phyloP scores from a whole-genome alignment of 2,797 vertebrate species.

The Pipistrellus pygmaeus region DNA sequence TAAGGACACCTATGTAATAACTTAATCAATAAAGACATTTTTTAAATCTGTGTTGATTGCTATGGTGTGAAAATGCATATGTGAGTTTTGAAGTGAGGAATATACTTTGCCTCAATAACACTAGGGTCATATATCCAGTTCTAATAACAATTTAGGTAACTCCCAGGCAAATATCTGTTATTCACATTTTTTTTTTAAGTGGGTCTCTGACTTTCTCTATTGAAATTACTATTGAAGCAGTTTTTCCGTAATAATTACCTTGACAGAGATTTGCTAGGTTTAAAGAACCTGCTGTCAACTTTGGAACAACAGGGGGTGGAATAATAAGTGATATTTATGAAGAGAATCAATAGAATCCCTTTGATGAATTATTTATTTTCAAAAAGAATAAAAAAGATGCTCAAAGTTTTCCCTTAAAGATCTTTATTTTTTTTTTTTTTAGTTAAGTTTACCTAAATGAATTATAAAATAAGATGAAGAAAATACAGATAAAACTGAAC shows the following conservation, averaged over 20 bases:
- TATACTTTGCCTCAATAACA: neutral
- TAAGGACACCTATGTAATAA: too few relatives aligned
- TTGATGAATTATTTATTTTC: slow-evolving; percentile 37
- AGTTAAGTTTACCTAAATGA: slow-evolving; percentile 13
- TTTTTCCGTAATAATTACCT: slow-evolving; percentile 51
- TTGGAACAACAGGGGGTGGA: neutral
- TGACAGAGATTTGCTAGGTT: slow-evolving; percentile 10
- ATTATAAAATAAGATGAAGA: neutral
- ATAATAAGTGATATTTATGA: slow-evolving; percentile 45
- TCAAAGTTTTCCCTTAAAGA: neutral
- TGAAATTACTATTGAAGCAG: slow-evolving; percentile 56
- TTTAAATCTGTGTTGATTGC: neutral
- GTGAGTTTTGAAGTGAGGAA: neutral
- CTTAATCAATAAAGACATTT: too few relatives aligned
- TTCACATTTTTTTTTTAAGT: slow-evolving; percentile 41
- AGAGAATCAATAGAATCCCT: neutral
- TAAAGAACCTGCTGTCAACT: slow-evolving; percentile 55
- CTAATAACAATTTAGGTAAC: slow-evolving; percentile 29
- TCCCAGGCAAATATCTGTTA: neutral
- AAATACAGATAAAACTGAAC: neutral
- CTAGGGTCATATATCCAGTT: neutral
- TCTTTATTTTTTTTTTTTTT: slow-evolving; percentile 50
- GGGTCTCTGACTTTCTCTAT: neutral
- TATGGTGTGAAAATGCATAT: neutral
- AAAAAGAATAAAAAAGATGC: slow-evolving; percentile 34